Evolutionary conservation across 1,140 invertebrate species (phyloP), one percentile per base, ranked within the genome.

Genomic region (Brachionus angularis): DNA sequence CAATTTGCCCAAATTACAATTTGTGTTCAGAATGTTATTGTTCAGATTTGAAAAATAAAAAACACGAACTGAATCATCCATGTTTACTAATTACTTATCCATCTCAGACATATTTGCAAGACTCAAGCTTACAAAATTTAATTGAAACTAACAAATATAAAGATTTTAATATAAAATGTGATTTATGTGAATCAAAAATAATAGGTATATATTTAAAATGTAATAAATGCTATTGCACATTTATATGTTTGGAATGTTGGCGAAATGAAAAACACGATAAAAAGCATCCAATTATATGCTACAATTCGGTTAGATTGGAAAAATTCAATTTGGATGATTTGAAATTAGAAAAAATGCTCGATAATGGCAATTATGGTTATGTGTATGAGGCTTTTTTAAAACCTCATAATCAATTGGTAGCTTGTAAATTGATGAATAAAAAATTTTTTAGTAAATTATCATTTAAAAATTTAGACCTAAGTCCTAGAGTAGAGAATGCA

Each of bases 391-490:
- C 39, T 4, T 14, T 46, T 0, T 46, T 46, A 16, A 47, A 31
- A 29, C 42, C 58, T 1, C 23, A 47, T n/a, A 31, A 31, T 3
- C 36, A 33, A 10, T 25, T 18, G 16, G 58, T 64, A 14, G 58
- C 58, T 10, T 44, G 39, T 47, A 64, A 64, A 64, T 16, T 64
- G 0, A 64, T 58, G 53, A 58, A 58, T 12, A 58, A 36, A 58
- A 58, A 58, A 58, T 39, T 39, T 14, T 39, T 25, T 14, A 58
- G 39, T 21, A 39, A 36, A 14, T 2, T 58, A 1, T 39, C 33
- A 4, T 58, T 58, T 16, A 58, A 14, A 58, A 3, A 4, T 12
- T 58, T 58, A 8, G 36, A 58, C 16, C 39, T 58, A 12, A 23
- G 33, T 16, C n/a, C 39, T 12, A 31, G 14, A 16, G 39, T 46